phyloP scores from a whole-genome alignment of 2,888 invertebrate species.

The Bedellia somnulentella region DNA sequence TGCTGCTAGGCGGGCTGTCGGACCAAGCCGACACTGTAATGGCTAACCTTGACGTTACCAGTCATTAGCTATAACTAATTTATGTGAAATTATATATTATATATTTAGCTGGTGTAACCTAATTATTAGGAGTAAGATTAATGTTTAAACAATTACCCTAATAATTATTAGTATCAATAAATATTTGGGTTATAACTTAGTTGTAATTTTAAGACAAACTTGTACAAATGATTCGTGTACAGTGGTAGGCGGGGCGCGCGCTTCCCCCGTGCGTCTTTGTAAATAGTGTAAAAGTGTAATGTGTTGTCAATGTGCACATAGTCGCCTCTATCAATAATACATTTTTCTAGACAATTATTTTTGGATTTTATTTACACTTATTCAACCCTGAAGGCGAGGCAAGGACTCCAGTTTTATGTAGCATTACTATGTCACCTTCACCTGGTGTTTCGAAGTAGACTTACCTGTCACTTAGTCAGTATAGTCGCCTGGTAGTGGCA shows the following conservation, averaged over 20 bases:
- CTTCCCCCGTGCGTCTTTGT: slow-evolving; percentile 24
- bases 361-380: slow-evolving; percentile 1
- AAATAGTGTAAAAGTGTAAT: slow-evolving; percentile 53
- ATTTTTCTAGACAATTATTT: slow-evolving; percentile 53
- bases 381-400: no score
- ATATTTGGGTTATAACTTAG: slow-evolving; percentile 52
- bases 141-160: slow-evolving; percentile 50
- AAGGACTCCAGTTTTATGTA: no score
- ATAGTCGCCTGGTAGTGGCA: no score
- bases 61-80: slow-evolving; percentile 41
- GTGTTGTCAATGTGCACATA: slow-evolving; percentile 61
- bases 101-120: slow-evolving; percentile 41
- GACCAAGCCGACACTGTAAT: no score
- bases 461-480: no score
- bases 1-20: no score
- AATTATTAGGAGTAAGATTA: slow-evolving; percentile 44
- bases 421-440: no score
- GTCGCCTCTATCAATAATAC: slow-evolving; percentile 61
- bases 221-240: slow-evolving; percentile 58
- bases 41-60: no score
- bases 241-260: slow-evolving; percentile 17
- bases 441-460: no score
- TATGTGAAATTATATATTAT: slow-evolving; percentile 43
- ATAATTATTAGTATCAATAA: slow-evolving; percentile 56
- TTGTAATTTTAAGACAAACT: slow-evolving; percentile 34